Conservation (phyloP, 53 echinoderm and acorn worm genomes). For the Luidia sarsii region DNA sequence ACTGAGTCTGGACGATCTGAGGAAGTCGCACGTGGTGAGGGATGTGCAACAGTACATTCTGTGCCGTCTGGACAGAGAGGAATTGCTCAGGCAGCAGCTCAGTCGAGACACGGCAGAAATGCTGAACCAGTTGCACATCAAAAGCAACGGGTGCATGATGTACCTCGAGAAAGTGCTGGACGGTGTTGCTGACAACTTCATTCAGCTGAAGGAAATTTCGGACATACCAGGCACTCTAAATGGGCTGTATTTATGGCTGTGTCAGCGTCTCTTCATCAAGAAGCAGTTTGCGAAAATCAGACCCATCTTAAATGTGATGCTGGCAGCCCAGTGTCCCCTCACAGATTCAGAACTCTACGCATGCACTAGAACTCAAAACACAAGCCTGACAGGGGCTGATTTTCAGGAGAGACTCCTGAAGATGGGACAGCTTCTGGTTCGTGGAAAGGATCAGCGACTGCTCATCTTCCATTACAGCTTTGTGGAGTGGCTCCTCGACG, state of each 20-base stretch:
- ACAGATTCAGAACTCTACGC: conserved; percentile 88
- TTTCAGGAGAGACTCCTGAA: conserved; percentile 78
- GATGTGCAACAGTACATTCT: conserved; percentile 99
- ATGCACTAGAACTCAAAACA: conserved; percentile 87
- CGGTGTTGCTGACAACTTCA: conserved; percentile 94
- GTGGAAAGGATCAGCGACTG: conserved; percentile 72
- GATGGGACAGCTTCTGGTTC: conserved; percentile 77
- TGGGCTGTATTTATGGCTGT: conserved; percentile 96
- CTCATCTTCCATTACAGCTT: conserved; percentile 96
- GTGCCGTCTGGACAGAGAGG: conserved; percentile 91
- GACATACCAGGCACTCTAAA: conserved; percentile 97
- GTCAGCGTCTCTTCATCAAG: conserved; percentile 84
- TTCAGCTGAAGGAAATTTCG: conserved; percentile 85
- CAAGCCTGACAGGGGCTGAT: conserved; percentile 78
- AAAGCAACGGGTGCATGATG: conserved; percentile 98
- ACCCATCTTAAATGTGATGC: conserved; percentile 83
- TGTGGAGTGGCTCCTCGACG: conserved; percentile 97
- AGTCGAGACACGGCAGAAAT: conserved; percentile 98
- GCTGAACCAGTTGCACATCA: conserved; percentile 98
- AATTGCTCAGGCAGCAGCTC: conserved; percentile 87
- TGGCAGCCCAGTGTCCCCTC: conserved; percentile 91
- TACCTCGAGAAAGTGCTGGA: conserved; percentile 96
- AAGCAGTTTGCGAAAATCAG: conserved; percentile 89
- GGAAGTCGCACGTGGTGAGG: conserved; percentile 95
- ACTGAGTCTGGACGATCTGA: conserved; percentile 91